These are phyloP conservation scores for Nephrotoma guestfalica DNA, from an alignment of 2,888 invertebrate genomes.

Conservation along the genomic window DNA sequence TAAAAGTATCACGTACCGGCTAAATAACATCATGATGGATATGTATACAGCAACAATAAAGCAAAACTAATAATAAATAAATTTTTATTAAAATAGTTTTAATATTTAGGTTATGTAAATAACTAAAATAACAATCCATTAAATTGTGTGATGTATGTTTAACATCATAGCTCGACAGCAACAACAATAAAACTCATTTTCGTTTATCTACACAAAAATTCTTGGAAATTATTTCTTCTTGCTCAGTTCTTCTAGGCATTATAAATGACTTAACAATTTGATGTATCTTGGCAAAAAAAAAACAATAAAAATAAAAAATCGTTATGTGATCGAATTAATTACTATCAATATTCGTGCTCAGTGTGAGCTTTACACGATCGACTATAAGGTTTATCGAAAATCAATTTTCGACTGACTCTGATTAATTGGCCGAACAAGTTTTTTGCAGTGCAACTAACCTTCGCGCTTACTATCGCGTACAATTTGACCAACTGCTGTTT, in stretches of 20 bases:
- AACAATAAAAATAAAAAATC: not conserved
- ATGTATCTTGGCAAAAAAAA: not conserved
- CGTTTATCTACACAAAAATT: not conserved
- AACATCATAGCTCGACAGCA: not conserved
- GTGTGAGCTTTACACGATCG: not conserved
- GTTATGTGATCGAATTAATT: not conserved
- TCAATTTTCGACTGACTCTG: not conserved
- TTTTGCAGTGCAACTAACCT: not conserved
- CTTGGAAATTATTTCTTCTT: not conserved
- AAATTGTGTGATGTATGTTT: not conserved
- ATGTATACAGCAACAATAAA: not conserved
- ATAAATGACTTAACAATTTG: not conserved
- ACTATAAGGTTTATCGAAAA: not conserved
- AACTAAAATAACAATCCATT: not conserved
- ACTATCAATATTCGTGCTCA: not conserved
- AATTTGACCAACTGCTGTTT: not conserved
- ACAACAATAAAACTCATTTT: not conserved
- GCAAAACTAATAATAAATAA: not conserved
- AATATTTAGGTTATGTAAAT: not conserved
- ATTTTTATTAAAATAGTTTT: not conserved
- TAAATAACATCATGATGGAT: not conserved
- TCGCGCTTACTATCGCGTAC: not conserved
- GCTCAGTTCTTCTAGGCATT: not conserved
- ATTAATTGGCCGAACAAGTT: not conserved
- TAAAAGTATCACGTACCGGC: not conserved